Conservation (phyloP, 2,113 vertebrate species). For the Rynchops niger region DNA sequence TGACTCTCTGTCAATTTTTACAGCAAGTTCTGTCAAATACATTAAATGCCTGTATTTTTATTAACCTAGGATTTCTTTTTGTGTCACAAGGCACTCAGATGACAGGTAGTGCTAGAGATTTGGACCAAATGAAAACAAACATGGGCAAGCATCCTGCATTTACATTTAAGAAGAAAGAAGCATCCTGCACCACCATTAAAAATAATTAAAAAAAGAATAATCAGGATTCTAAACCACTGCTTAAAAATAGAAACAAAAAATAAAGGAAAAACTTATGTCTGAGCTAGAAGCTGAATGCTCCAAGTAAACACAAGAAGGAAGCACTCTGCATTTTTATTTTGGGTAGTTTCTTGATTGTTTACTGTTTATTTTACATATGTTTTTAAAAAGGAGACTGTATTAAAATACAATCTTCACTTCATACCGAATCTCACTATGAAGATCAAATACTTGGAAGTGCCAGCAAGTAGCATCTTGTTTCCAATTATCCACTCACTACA, state of each 20-base stretch:
- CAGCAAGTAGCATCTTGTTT: conserved; percentile 51
- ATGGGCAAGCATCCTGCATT: neutral
- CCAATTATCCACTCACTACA: neutral
- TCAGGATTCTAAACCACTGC: neutral
- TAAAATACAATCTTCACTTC: conserved; percentile 30
- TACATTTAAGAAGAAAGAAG: neutral
- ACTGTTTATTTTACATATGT: neutral
- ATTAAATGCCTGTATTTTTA: neutral
- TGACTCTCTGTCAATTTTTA: neutral
- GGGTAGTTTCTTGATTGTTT: neutral
- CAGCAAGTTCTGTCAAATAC: neutral
- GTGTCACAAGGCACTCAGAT: neutral
- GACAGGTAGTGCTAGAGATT: neutral
- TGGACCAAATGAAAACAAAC: neutral
- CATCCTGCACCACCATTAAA: neutral
- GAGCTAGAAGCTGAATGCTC: neutral
- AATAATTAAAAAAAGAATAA: neutral
- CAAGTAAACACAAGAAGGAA: neutral
- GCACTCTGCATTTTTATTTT: neutral
- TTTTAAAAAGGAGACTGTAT: neutral
- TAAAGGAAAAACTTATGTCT: neutral
- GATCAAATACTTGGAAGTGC: conserved; percentile 19
- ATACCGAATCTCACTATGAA: neutral
- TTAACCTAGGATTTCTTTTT: neutral
- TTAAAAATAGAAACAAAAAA: neutral